Evolutionary conservation across 2,888 invertebrate genomes (phyloP), one percentile per base, ranked within the genome.

Genomic region (Blastobasis adustella): DNA sequence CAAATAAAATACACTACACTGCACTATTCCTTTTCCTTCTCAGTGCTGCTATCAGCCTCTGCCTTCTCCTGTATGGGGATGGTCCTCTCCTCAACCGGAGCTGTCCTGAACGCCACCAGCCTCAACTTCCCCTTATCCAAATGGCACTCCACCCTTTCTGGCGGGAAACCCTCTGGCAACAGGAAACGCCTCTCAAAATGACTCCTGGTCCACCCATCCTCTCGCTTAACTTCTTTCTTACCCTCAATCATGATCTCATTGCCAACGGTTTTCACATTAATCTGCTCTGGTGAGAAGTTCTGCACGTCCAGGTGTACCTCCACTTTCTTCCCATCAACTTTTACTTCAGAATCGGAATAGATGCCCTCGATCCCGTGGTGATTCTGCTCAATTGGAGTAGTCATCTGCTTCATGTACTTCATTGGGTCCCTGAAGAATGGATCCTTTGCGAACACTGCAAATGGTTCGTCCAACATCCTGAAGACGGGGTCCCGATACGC

Each of bases 251-350:
- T 90, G 37, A 96, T 90, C 51, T 89, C 90, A 58, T 92, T 91
- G 6, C 94, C 95, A 0, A 93, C 89, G 0, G 94, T 94, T 75
- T 94, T 95, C 23, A 96, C 95, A 6, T 90, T 89, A 42, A 96
- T 92, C 75, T 96, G 95, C 10, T 92, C 91, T 0, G 95, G 95
- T n/a, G 90, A 83, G 66, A 95, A 96, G 62, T 95, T 93, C 65
- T 93, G 91, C 0, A 95, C 94, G 68, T 95, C 95, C 63, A 95
- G 78, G 58, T 91, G 91, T 7, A 94, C 92, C 69, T 93, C 92
- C 58, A 93, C 93, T 54, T 92, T 92, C 63, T 93, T 91, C n/a
- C 91, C 90, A 66, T 92, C 92, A 23, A 86, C 76, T 54, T 90
- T 85, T 5, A 92, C 80, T 53, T 89, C 90, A 0, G 89, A 89